A percentile compares a stretch with the other conserved stretches of the same genome.
phyloP scores from a whole-genome alignment of 2,113 vertebrate genomes.

The Rhegmatorhina hoffmannsi region DNA sequence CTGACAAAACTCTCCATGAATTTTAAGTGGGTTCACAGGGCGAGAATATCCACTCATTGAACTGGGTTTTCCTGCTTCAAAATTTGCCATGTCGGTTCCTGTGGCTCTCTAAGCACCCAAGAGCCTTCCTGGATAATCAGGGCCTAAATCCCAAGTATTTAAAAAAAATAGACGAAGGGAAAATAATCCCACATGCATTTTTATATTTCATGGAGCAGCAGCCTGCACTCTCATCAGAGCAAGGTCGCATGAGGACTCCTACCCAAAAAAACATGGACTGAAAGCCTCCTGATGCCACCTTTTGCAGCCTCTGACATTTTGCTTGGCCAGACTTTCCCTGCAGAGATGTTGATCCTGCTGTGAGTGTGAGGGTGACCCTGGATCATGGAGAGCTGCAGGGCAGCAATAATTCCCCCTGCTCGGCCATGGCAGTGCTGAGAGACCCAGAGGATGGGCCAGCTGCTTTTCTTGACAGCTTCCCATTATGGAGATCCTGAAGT shows the following conservation, averaged over 20 bases:
- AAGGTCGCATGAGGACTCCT: fast-evolving
- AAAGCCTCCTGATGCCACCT: neutral
- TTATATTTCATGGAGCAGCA: neutral
- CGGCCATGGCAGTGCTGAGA: fast-evolving
- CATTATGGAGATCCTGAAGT: neutral
- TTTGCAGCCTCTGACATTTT: neutral
- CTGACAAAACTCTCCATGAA: slow-evolving; percentile 64
- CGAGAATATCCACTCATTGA: slow-evolving; percentile 20
- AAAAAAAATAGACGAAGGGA: neutral
- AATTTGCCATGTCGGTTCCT: neutral
- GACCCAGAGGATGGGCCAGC: neutral
- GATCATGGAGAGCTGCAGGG: neutral
- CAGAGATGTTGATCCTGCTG: neutral
- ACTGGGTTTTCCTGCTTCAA: slow-evolving; percentile 20
- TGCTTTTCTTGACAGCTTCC: slow-evolving; percentile 23
- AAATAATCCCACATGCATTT: neutral
- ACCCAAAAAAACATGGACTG: fast-evolving
- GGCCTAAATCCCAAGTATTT: neutral
- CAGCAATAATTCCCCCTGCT: neutral
- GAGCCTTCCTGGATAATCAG: neutral
- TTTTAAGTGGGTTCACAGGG: slow-evolving; percentile 37
- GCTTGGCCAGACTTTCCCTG: neutral
- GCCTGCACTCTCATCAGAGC: neutral
- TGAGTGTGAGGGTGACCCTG: neutral
- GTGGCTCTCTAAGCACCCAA: neutral